phyloP scores from a whole-genome alignment of 1,140 invertebrate genomes.

The Battus philenor region DNA sequence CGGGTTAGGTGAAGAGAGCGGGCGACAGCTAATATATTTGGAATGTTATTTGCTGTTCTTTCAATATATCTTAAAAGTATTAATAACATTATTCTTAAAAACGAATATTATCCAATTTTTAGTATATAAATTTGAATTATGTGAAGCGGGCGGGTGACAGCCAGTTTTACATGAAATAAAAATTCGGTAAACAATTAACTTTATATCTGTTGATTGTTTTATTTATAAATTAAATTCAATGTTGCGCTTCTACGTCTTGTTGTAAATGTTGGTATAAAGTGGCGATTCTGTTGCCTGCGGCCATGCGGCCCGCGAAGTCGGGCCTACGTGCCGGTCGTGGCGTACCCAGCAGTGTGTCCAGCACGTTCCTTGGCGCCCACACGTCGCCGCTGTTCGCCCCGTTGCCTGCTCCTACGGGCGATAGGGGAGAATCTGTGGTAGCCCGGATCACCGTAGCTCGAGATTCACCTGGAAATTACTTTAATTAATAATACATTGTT shows the following conservation, averaged over 20 bases:
- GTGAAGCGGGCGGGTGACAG: no score
- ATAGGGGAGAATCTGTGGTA: constrained; percentile 89
- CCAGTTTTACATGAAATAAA: no score
- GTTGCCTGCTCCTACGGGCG: constrained; percentile 77
- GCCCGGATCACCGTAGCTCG: constrained; percentile 84
- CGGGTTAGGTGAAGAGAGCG: no score
- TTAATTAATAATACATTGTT: background rate
- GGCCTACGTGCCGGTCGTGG: constrained; percentile 77
- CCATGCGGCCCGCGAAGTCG: constrained; percentile 87
- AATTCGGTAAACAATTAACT: no score
- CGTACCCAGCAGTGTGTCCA: constrained; percentile 81
- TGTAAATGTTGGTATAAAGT: constrained; percentile 85
- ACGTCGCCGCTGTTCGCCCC: constrained; percentile 53
- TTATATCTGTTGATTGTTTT: no score
- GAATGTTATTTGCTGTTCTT: no score
- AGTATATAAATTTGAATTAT: no score
- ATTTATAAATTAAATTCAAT: background rate
- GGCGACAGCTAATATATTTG: no score
- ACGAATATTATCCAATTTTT: no score
- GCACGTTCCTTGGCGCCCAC: constrained; percentile 75
- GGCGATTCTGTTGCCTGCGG: constrained; percentile 81
- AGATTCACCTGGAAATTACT: constrained; percentile 56
- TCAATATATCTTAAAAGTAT: no score
- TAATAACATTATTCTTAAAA: no score
- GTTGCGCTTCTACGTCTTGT: constrained; percentile 48